A percentile compares a stretch with the other conserved stretches of the same genome.
Evolutionary conservation across 2,888 invertebrate genomes (phyloP).

Genomic region (Drosophila planitibia): DNA sequence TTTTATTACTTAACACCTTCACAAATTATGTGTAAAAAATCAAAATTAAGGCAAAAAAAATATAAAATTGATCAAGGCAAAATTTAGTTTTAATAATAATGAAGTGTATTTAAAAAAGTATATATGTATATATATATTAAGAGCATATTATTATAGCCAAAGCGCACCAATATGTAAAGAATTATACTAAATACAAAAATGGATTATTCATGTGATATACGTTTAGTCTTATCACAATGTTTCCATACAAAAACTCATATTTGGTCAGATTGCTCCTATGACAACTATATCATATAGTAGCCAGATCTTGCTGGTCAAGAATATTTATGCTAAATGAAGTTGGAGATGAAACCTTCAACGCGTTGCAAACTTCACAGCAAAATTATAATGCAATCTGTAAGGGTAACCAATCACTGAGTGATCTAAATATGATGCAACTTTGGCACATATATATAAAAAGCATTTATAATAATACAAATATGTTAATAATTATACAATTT

Average conservation of each 20-base stretch:
- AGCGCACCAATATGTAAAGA: too few species aligned
- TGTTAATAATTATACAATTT: neutral
- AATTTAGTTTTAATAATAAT: too few species aligned
- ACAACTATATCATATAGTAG: neutral
- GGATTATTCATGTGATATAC: too few species aligned
- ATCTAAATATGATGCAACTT: slow-evolving; percentile 28
- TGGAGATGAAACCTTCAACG: neutral
- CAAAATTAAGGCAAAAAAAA: neutral
- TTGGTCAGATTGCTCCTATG: neutral
- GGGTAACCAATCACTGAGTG: slow-evolving; percentile 10
- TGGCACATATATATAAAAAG: neutral
- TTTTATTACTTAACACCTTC: neutral
- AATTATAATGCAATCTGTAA: neutral
- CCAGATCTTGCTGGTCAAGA: neutral
- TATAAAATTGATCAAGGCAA: too few species aligned
- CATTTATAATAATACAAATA: neutral
- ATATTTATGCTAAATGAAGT: neutral
- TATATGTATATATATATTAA: too few species aligned
- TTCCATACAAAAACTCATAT: neutral
- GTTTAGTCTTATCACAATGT: neutral
- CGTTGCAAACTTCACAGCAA: neutral
- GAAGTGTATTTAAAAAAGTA: too few species aligned
- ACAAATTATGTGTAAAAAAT: neutral
- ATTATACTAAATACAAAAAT: too few species aligned
- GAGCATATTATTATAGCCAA: too few species aligned